Percentiles rank a stretch among this genome's conserved stretches.
These are phyloP conservation scores for Zaprionus davidi DNA, from an alignment of 1,140 invertebrate species.

Conservation along the genomic window DNA sequence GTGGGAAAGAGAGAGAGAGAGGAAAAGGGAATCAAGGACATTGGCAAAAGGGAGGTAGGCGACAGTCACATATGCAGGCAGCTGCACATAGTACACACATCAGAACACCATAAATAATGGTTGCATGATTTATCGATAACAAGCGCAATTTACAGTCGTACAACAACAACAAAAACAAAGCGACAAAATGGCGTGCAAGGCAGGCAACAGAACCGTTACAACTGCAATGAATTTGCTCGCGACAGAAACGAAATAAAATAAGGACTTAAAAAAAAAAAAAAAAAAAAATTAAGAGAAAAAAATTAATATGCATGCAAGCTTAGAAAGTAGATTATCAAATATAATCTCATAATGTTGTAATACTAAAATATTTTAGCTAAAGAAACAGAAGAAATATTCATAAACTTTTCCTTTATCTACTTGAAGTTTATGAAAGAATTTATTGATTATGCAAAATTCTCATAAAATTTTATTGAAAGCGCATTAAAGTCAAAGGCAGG, in stretches of 20 bases:
- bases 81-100: conserved; percentile 63
- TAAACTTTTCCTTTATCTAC: background rate
- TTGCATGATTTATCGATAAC: conserved; percentile 84
- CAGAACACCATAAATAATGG: conserved; percentile 83
- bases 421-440: background rate
- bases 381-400: background rate
- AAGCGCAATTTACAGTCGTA: conserved; percentile 83
- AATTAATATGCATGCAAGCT: no score
- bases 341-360: background rate
- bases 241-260: conserved; percentile 75
- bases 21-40: background rate
- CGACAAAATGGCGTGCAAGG: conserved; percentile 50
- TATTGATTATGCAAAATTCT: conserved; percentile 45
- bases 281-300: no score
- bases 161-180: conserved; percentile 65
- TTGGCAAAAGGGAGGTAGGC: conserved; percentile 9
- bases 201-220: conserved; percentile 61
- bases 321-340: background rate
- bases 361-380: background rate
- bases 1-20: conserved; percentile 22
- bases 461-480: conserved; percentile 78
- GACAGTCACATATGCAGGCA: conserved; percentile 74
- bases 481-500: conserved; percentile 78
- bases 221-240: conserved; percentile 80
- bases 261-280: conserved; percentile 43